phyloP scores from a whole-genome alignment of 2,888 invertebrate genomes.

The Belgica antarctica region DNA sequence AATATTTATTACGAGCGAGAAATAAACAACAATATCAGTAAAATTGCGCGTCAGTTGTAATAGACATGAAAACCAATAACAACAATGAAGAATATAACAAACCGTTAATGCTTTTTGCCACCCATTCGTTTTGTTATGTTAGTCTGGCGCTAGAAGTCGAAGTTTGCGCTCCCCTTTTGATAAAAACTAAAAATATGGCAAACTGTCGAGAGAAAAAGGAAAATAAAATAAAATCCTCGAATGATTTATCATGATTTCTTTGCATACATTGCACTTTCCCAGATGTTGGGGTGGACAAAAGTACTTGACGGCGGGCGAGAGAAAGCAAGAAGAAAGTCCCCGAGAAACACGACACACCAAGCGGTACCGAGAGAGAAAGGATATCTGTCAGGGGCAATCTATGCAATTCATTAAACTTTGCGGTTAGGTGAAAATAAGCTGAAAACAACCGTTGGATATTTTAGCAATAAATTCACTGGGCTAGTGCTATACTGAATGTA shows the following conservation, averaged over 20 bases:
- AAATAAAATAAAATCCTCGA: too few relatives aligned
- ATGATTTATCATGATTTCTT: slow-evolving; percentile 28
- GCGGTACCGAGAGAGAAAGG: too few relatives aligned
- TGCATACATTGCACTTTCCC: not conserved
- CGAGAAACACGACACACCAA: too few relatives aligned
- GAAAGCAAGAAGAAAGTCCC: slow-evolving; percentile 15
- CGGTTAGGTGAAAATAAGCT: slow-evolving; percentile 41
- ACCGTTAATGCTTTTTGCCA: slow-evolving; percentile 36
- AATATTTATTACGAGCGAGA: not conserved
- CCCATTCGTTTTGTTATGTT: slow-evolving; percentile 11
- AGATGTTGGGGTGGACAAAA: slow-evolving; percentile 1
- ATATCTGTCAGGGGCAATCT: slow-evolving; percentile 40
- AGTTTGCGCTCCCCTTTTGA: not conserved
- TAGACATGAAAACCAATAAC: slow-evolving; percentile 41
- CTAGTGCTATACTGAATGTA: slow-evolving; percentile 37
- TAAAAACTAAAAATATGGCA: not conserved
- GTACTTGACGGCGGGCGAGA: not conserved
- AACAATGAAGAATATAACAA: slow-evolving; percentile 39
- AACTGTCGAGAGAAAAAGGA: not conserved
- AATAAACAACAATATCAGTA: slow-evolving; percentile 35
- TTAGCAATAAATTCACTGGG: slow-evolving; percentile 34
- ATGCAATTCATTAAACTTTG: slow-evolving; percentile 42
- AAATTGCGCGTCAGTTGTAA: slow-evolving; percentile 35
- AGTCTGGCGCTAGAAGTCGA: slow-evolving; percentile 6
- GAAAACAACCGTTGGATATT: slow-evolving; percentile 42